Conservation (phyloP, 2,888 invertebrate genomes). For the Monochamus alternatus region DNA sequence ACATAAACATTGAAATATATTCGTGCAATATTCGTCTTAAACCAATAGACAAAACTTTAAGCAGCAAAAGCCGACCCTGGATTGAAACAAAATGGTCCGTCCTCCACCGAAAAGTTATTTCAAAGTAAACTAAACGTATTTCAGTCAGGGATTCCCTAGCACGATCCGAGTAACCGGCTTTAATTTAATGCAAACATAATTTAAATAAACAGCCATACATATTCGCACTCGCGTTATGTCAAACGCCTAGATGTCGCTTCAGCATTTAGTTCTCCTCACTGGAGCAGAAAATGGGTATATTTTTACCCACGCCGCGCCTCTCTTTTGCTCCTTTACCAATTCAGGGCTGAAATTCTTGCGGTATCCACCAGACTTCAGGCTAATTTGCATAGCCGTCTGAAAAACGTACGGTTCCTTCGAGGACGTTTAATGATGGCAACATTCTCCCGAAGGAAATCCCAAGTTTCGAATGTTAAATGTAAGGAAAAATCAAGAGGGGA, state of each 20-base stretch:
- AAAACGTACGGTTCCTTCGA: background rate
- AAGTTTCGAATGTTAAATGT: too few relatives aligned
- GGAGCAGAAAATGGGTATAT: constrained; percentile 35
- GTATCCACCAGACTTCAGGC: background rate
- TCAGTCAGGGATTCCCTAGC: background rate
- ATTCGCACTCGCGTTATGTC: constrained; percentile 17
- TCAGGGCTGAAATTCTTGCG: constrained; percentile 3
- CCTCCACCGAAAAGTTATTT: background rate
- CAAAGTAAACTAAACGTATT: background rate
- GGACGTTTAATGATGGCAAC: background rate
- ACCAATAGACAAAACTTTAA: background rate
- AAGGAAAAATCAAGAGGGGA: too few relatives aligned
- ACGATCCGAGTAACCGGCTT: background rate
- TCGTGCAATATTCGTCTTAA: too few relatives aligned
- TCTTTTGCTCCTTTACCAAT: constrained; percentile 3
- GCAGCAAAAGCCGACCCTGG: background rate
- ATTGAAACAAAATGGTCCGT: background rate
- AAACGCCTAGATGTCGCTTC: constrained; percentile 25
- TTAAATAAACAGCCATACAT: constrained; percentile 9
- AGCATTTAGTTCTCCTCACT: constrained; percentile 16
- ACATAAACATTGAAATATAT: too few relatives aligned
- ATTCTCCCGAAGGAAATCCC: background rate
- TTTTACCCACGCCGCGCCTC: background rate
- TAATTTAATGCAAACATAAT: constrained; percentile 17
- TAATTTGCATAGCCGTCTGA: background rate